These are phyloP conservation scores for Cydia splendana DNA, from an alignment of 1,140 invertebrate genomes.

Conservation along the genomic window DNA sequence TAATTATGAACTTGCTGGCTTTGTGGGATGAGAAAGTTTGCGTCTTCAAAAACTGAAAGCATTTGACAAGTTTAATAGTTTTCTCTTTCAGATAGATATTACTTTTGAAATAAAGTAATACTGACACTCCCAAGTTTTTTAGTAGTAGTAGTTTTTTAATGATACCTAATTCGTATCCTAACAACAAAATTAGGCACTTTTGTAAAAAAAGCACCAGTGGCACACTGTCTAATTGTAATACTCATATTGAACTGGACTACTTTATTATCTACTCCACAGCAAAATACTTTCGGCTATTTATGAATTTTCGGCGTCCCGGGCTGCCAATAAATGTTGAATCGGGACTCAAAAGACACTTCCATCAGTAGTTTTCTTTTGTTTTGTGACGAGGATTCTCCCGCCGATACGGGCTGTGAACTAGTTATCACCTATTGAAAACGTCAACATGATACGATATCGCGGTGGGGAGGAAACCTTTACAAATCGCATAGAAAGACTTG, in stretches of 20 bases:
- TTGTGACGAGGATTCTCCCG: slow-evolving; percentile 9
- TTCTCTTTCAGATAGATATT: slow-evolving; percentile 11
- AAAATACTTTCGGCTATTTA: background rate
- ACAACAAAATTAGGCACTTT: no score
- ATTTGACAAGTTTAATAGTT: slow-evolving; percentile 34
- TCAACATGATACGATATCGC: slow-evolving; percentile 56
- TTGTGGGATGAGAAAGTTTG: slow-evolving; percentile 61
- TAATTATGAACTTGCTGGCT: slow-evolving; percentile 66
- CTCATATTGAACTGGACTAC: no score
- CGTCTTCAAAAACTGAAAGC: slow-evolving; percentile 41
- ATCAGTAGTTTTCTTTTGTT: slow-evolving; percentile 9
- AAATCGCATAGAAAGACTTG: slow-evolving; percentile 64
- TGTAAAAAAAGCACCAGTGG: no score
- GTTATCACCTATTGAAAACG: slow-evolving; percentile 45
- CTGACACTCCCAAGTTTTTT: background rate
- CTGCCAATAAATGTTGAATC: background rate
- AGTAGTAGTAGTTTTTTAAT: background rate
- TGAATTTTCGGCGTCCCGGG: background rate
- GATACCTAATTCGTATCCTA: no score
- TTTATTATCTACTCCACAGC: no score
- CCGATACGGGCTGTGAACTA: slow-evolving; percentile 22
- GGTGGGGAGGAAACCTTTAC: slow-evolving; percentile 66
- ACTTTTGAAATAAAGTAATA: background rate
- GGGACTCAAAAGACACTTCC: background rate
- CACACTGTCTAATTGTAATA: no score